phyloP scores from a whole-genome alignment of 1,140 invertebrate genomes.

The Calephelis nemesis region DNA sequence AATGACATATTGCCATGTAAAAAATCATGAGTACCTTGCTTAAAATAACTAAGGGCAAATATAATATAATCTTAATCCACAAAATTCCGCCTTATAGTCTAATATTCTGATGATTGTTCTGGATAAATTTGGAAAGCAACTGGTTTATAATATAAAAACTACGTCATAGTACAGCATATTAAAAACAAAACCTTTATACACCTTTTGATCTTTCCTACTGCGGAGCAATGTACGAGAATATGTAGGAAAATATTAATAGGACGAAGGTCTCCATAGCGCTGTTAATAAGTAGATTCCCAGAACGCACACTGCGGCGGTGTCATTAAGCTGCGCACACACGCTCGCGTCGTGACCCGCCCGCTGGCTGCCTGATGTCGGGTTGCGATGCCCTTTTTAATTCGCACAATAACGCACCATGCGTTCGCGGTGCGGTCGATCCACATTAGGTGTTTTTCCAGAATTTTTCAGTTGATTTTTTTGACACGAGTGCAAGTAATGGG shows the following conservation, averaged over 20 bases:
- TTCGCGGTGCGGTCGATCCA: constrained; percentile 3
- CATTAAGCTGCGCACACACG: constrained; percentile 43
- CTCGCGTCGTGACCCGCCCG: constrained; percentile 56
- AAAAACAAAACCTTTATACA: too few relatives aligned
- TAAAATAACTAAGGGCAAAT: too few relatives aligned
- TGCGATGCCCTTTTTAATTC: constrained; percentile 65
- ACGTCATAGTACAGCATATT: too few relatives aligned
- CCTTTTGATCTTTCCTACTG: background rate
- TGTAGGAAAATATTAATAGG: constrained; percentile 13
- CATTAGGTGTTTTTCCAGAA: constrained; percentile 1
- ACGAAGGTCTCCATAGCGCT: constrained; percentile 8
- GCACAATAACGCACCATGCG: constrained; percentile 63
- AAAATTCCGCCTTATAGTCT: too few relatives aligned
- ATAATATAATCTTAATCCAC: too few relatives aligned
- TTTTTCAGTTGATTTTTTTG: background rate
- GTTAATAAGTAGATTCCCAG: constrained; percentile 30
- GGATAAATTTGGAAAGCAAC: too few relatives aligned
- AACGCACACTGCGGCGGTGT: constrained; percentile 27
- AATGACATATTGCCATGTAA: too few relatives aligned
- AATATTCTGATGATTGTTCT: too few relatives aligned
- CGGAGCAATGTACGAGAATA: background rate
- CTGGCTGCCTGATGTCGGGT: constrained; percentile 45
- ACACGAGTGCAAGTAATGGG: too few relatives aligned
- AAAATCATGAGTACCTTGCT: too few relatives aligned
- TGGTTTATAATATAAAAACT: too few relatives aligned